Base-by-base conservation (phyloP, 1,140 invertebrate species). In the Condylostylus longicornis region DNA sequence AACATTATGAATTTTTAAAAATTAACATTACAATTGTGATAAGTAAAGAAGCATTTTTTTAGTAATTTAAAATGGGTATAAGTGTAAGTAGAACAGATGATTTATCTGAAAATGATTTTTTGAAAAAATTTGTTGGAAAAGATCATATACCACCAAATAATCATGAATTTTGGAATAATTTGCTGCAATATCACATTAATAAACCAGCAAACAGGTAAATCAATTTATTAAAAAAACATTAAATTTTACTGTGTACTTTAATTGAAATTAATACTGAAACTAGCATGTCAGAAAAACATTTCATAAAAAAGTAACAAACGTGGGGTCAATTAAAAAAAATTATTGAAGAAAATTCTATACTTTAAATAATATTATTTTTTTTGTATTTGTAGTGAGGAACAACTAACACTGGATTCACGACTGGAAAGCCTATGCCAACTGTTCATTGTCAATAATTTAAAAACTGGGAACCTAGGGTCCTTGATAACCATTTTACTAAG, bases 111-210 rank as follows among this genome's bases (percentile, higher is more conserved):
- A 96, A 95, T 69, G 76, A 82, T 45, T 76, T 82, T 51, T 63
- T 96, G 20, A 66, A 71, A 36, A 68, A 70, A 35, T 84, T 96
- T 55, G 79, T 80, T 42, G 76, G 82, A 1, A 72, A 73, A 31
- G 75, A 87, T 43, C 54, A 75, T 10, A 83, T 97, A 48, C 69
- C 75, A n/a, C 68, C 74, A 17, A 52, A 56, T 3, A 88, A 90
- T 64, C 85, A 94, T 66, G 77, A 80, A 9, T 95, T 90, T 60
- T 98, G 93, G 93, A 88, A 88, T 56, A 76, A 79, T 44, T 70
- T 97, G 35, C 65, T 98, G 10, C 84, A 90, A 1, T 97, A 91
- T 47, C 86, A 90, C 48, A 81, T 95, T 43, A 72, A 73, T 30
- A 70, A 82, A 38, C 81, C 83, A 4, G 66, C 68, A 25, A 78